These are phyloP conservation scores for Melipona bicolor DNA, from an alignment of 2,888 invertebrate species.

Conservation along the genomic window DNA sequence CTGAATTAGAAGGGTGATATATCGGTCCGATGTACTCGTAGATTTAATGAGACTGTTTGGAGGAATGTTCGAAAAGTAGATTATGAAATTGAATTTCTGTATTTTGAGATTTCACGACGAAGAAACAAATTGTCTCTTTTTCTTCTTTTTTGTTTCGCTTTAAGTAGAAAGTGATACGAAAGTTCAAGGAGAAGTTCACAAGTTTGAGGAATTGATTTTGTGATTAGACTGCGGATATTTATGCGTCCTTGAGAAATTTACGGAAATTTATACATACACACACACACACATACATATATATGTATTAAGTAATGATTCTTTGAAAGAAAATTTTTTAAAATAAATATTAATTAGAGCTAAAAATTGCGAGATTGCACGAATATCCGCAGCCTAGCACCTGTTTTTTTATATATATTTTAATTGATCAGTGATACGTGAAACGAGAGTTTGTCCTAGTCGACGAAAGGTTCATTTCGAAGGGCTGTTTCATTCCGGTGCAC, in stretches of 20 bases:
- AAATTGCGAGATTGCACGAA: too few species aligned
- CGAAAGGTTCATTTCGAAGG: not conserved
- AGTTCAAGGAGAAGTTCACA: slow-evolving; percentile 3
- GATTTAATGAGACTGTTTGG: slow-evolving; percentile 15
- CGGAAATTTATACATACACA: too few species aligned
- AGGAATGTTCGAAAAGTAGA: not conserved
- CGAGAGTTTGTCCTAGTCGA: slow-evolving; percentile 2
- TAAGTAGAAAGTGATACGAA: not conserved
- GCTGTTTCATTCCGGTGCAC: slow-evolving; percentile 32
- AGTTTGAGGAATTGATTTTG: slow-evolving; percentile 28
- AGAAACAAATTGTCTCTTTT: slow-evolving; percentile 4
- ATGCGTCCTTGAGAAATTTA: too few species aligned
- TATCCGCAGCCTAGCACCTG: too few species aligned
- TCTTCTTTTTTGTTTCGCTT: not conserved
- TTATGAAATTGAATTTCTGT: slow-evolving; percentile 37
- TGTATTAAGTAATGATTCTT: too few species aligned
- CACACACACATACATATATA: too few species aligned
- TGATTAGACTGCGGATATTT: not conserved
- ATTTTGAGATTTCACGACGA: slow-evolving; percentile 17
- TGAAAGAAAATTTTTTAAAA: too few species aligned
- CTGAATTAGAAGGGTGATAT: not conserved
- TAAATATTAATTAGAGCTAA: too few species aligned
- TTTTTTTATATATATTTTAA: not conserved
- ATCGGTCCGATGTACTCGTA: not conserved
- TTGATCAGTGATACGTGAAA: slow-evolving; percentile 2